Base-by-base conservation (phyloP, 2,113 vertebrate species). In the Silurus glanis region DNA sequence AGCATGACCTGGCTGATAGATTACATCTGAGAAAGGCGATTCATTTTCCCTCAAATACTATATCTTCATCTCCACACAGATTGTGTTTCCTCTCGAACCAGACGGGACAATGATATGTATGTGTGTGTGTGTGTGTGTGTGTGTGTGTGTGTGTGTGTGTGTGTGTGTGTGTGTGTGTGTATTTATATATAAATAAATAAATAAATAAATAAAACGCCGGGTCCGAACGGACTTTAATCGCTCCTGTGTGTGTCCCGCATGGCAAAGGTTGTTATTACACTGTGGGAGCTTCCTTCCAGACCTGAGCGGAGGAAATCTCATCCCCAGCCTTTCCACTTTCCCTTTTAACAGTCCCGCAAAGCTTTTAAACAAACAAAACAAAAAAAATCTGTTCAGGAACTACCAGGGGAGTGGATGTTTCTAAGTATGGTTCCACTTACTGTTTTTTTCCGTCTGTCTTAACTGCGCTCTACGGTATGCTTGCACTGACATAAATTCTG, bases 381-480 rank as follows among this genome's bases (percentile, higher is more conserved):
- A 78, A 85, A 78, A 10, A 81, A 74, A 13, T 47, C 47, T 25
- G 14, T 58, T 45, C 59, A 75, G 69, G 69, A 61, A 23, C 72
- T 71, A 21, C 78, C 66, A 28, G 55, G 56, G 62, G 78, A 86
- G 53, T 23, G 64, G 58, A 74, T 9, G 66, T 81, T 82, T 81
- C 66, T 10, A 62, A 81, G 76, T 71, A 59, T 7, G 45, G 37
- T 72, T 80, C 64, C 69, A 28, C 56, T 82, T 81, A 62, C 69
- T 5, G 79, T 23, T 66, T 82, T 86, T 74, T 82, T n/a, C 17
- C 85, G 14, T 81, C 66, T 14, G 56, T 37, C 67, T 55, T 86
- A 62, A 82, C 45, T 82, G 67, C 85, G 53, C 79, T 66, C 67
- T 49, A 53, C 19, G 28, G 85, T 66, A 69, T 59, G 55, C 78